Evolutionary conservation across 2,888 invertebrate genomes (phyloP).

Genomic region (Trissoscelio sp.): DNA sequence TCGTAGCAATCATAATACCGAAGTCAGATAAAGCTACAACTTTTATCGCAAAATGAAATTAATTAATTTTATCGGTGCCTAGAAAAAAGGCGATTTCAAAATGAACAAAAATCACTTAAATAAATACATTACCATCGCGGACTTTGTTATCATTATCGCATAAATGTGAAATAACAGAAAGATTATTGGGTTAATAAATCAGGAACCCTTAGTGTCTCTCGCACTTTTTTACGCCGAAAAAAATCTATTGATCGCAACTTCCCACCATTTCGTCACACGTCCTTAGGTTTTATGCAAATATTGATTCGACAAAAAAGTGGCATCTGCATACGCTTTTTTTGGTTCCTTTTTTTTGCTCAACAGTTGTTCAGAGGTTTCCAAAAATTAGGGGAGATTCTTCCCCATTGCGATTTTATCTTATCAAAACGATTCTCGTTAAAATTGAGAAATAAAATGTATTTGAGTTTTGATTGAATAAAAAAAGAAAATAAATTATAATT

Average conservation of each 20-base stretch:
- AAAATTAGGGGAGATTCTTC: constrained; percentile 72
- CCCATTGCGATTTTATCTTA: constrained; percentile 44
- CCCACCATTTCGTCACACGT: constrained; percentile 79
- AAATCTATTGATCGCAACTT: constrained; percentile 68
- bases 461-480: background rate
- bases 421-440: constrained; percentile 22
- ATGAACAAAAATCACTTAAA: background rate
- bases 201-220: constrained; percentile 21
- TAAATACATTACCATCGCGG: background rate
- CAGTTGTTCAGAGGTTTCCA: constrained; percentile 80
- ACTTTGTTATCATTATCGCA: background rate
- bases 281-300: constrained; percentile 81
- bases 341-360: constrained; percentile 65
- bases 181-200: constrained; percentile 43
- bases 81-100: background rate
- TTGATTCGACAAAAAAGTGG: constrained; percentile 72
- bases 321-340: constrained; percentile 77
- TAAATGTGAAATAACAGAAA: constrained; percentile 5
- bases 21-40: background rate
- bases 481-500: background rate
- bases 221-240: constrained; percentile 24
- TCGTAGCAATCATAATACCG: background rate
- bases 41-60: background rate
- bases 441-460: constrained; percentile 14
- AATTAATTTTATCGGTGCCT: background rate